Evolutionary conservation across 2,888 invertebrate species (phyloP).

Genomic region (Chrysolina oricalcia): DNA sequence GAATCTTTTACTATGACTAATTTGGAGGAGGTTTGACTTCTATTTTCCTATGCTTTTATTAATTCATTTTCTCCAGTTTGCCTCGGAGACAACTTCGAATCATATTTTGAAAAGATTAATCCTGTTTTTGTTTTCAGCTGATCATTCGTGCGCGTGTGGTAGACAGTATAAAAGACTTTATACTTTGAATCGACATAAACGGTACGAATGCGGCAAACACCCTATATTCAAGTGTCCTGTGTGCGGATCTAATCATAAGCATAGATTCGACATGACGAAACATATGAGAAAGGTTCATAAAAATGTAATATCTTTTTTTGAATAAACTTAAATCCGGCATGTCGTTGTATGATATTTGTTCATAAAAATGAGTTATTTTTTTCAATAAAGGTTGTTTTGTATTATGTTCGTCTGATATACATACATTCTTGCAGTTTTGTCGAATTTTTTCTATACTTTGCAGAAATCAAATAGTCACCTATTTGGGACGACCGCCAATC

Average conservation of each 20-base stretch:
- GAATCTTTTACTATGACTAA: not conserved
- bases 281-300: slow-evolving; percentile 56
- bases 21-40: not conserved
- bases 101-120: slow-evolving; percentile 1
- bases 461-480: too few relatives aligned
- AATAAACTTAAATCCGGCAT: not conserved
- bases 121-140: slow-evolving; percentile 21
- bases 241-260: slow-evolving; percentile 58
- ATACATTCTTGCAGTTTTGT: not conserved
- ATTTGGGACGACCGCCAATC: too few relatives aligned
- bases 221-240: slow-evolving; percentile 63
- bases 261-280: slow-evolving; percentile 59
- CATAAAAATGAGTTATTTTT: slow-evolving; percentile 37
- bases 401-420: not conserved
- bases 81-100: not conserved
- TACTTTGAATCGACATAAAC: slow-evolving; percentile 46
- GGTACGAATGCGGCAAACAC: slow-evolving; percentile 63
- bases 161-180: slow-evolving; percentile 42
- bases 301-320: slow-evolving; percentile 13
- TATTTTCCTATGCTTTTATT: not conserved
- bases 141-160: slow-evolving; percentile 42
- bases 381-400: not conserved
- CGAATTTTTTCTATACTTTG: not conserved
- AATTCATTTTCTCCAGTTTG: not conserved
- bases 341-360: slow-evolving; percentile 52